Evolutionary conservation across 1,140 invertebrate species (phyloP).

Genomic region (Anadara kagoshimensis): DNA sequence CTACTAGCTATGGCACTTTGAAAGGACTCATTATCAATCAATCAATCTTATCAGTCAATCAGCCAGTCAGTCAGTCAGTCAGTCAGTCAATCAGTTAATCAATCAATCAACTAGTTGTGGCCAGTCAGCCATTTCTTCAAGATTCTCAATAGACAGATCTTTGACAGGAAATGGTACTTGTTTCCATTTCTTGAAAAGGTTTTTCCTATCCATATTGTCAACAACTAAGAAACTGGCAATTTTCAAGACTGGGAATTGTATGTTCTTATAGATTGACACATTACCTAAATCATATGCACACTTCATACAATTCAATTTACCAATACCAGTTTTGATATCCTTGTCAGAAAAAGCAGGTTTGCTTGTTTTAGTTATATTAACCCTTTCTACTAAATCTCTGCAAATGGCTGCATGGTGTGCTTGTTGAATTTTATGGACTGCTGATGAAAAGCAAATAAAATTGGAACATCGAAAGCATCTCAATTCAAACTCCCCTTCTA

Average conservation of each 20-base stretch:
- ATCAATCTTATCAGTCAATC: too few species aligned
- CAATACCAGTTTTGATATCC: constrained; percentile 35
- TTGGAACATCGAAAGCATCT: constrained; percentile 54
- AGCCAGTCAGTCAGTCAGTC: too few species aligned
- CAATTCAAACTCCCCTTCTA: constrained; percentile 49
- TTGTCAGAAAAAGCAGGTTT: constrained; percentile 28
- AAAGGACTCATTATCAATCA: too few species aligned
- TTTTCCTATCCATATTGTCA: constrained; percentile 31
- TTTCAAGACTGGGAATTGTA: constrained; percentile 53
- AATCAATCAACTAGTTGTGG: not conserved
- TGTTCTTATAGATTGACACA: constrained; percentile 32
- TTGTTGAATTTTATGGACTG: constrained; percentile 49
- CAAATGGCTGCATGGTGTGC: constrained; percentile 51
- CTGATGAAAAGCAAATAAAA: constrained; percentile 51
- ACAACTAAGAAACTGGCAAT: constrained; percentile 50
- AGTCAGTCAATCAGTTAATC: not conserved
- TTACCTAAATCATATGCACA: constrained; percentile 59
- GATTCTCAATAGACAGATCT: constrained; percentile 33
- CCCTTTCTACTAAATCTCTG: constrained; percentile 35
- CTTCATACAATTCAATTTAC: constrained; percentile 53
- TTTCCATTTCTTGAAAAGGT: constrained; percentile 49
- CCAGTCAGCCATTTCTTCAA: constrained; percentile 12
- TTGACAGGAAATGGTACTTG: constrained; percentile 37
- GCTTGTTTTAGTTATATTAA: constrained; percentile 12
- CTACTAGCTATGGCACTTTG: too few species aligned